Evolutionary conservation across 2,888 invertebrate genomes (phyloP).

Genomic region (Ophion ventricosus): DNA sequence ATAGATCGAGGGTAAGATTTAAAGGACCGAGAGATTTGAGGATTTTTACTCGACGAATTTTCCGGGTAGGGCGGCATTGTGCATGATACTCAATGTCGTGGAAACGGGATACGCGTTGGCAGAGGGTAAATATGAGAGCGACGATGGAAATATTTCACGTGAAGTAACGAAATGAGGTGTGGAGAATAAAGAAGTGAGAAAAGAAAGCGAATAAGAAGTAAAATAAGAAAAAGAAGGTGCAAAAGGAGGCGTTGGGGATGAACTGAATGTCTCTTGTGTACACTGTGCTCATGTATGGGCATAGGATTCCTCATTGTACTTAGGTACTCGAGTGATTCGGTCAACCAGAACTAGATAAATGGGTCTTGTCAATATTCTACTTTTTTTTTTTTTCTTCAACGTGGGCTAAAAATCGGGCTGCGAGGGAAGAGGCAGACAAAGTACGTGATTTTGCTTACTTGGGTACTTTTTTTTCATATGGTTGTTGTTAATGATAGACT

Average conservation of each 20-base stretch:
- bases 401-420: constrained; percentile 3
- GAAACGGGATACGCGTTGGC: constrained; percentile 79
- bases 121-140: constrained; percentile 46
- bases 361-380: constrained; percentile 67
- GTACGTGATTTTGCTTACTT: not conserved
- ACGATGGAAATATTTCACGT: constrained; percentile 23
- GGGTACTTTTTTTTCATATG: not conserved
- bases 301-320: constrained; percentile 33
- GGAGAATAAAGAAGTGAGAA: constrained; percentile 48
- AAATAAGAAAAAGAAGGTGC: constrained; percentile 41
- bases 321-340: constrained; percentile 39
- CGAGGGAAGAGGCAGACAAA: not conserved
- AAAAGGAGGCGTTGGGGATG: constrained; percentile 47
- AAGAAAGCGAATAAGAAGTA: constrained; percentile 19
- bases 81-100: constrained; percentile 73
- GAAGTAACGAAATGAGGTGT: constrained; percentile 66
- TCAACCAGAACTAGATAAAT: constrained; percentile 75
- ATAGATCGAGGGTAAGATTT: constrained; percentile 47
- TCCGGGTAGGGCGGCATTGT: constrained; percentile 54
- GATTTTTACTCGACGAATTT: constrained; percentile 62
- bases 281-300: not conserved
- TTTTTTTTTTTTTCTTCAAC: constrained; percentile 34
- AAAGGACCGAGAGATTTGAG: constrained; percentile 57
- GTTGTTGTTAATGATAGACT: not conserved
- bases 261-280: constrained; percentile 35